Evolutionary conservation across 1,140 invertebrate species (phyloP), one percentile per base, ranked within the genome.

Genomic region (Aphis craccivora): DNA sequence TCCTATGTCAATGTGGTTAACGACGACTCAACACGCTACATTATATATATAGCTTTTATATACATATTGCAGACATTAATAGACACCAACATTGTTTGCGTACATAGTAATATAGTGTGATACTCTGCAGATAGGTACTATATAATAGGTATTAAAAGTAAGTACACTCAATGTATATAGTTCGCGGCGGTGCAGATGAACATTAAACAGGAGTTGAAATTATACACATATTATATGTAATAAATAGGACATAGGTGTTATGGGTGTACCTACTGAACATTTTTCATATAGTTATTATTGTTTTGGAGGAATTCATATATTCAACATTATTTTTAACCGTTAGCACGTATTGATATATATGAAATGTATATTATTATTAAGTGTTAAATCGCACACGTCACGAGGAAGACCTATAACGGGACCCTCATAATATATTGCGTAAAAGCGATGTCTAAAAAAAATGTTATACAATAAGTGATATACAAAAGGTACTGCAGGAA

Each of bases 391-490:
- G n/a, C 60, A n/a, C n/a, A 76, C 30, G 30, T 60, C 51, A 43
- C 0, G 30, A 30, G 40, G 8, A 84, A 45, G n/a, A 93, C 45
- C 35, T 37, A 45, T 81, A 93, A 93, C 81, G 81, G 81, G 81
- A 86, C 81, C 23, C 11, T 76, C 6, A 48, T 53, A n/a, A 67
- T 51, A 67, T 45, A n/a, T 93, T 93, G 48, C 91, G 91, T 35
- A 93, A 93, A 93, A 30, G 91, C 35, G 81, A 53, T 30, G 23
- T 25, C 14, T 55, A 92, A 81, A 83, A 76, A 91, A 76, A 91
- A 81, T 53, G 5, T 11, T 43, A 60, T 23, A 55, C n/a, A 43
- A 53, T 55, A 55, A 14, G 30, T 8, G 1, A 88, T 51, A 11
- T 89, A 91, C 45, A 86, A 93, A 86, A 93, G 48, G 91, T 55